These are phyloP conservation scores for Nomada ruficornis DNA, from an alignment of 2,888 invertebrate genomes.

Conservation along the genomic window DNA sequence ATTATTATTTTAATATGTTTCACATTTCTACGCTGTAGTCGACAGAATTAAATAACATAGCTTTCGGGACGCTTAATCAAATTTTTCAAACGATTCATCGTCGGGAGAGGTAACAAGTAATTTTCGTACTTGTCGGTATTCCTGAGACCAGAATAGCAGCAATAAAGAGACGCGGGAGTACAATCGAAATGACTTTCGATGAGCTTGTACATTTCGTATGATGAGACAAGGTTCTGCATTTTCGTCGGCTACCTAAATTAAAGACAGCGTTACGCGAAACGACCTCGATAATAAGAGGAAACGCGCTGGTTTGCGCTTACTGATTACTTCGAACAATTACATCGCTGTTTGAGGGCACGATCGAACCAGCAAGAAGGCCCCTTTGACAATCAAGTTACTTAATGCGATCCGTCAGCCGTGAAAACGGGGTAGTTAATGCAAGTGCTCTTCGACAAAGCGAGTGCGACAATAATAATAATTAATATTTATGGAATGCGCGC, in stretches of 20 bases:
- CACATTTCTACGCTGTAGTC: too few species aligned
- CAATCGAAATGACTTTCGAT: neutral
- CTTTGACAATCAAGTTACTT: constrained; percentile 47
- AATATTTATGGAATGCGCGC: neutral
- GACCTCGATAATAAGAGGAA: constrained; percentile 22
- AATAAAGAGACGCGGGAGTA: neutral
- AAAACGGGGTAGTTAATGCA: neutral
- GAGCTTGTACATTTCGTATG: neutral
- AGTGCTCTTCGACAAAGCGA: neutral
- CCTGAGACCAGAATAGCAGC: neutral
- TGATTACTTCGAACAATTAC: constrained; percentile 51
- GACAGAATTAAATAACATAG: too few species aligned
- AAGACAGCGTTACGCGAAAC: constrained; percentile 22
- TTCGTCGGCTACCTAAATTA: constrained; percentile 23
- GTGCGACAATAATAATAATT: neutral
- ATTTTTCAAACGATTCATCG: neutral
- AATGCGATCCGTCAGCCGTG: constrained; percentile 8
- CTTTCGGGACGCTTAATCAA: too few species aligned
- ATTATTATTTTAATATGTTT: too few species aligned
- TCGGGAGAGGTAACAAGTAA: neutral
- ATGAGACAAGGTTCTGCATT: neutral
- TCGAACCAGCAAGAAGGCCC: neutral
- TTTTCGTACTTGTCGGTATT: neutral
- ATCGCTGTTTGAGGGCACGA: constrained; percentile 6
- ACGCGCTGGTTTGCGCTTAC: neutral